phyloP scores from a whole-genome alignment of 2,113 vertebrate genomes.

The Gavialis gangeticus region DNA sequence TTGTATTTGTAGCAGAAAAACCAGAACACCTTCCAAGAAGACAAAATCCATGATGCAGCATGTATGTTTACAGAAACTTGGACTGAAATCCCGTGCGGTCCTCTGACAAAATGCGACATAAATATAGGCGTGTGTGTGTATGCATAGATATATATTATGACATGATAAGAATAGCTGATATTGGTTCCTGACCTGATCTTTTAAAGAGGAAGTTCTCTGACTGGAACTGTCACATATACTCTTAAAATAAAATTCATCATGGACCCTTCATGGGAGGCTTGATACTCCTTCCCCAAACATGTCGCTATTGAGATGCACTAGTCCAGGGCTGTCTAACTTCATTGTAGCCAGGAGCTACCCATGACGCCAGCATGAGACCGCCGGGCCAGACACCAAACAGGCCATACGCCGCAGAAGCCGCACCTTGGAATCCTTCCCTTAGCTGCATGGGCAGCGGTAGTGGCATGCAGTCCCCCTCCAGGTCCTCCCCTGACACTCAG shows the following conservation, averaged over 20 bases:
- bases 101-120: background rate
- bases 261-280: background rate
- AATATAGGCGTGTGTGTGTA: background rate
- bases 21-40: background rate
- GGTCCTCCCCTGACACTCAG: too few species aligned
- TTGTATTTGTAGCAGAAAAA: background rate
- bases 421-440: too few species aligned
- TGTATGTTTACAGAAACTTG: slow-evolving; percentile 13
- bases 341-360: too few species aligned
- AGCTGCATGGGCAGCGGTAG: too few species aligned
- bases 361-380: too few species aligned
- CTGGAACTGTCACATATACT: background rate
- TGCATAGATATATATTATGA: background rate
- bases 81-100: background rate
- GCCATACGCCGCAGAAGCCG: too few species aligned
- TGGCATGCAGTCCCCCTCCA: too few species aligned
- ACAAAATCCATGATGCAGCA: background rate
- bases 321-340: too few species aligned
- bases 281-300: background rate
- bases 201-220: slow-evolving; percentile 4
- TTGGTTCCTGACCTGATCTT: background rate
- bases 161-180: background rate
- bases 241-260: slow-evolving; percentile 19
- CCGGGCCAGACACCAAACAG: too few species aligned
- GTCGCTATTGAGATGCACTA: background rate